Evolutionary conservation across 1,140 invertebrate species (phyloP), one percentile per base, ranked within the genome.

Genomic region (Pachypsylla venusta): DNA sequence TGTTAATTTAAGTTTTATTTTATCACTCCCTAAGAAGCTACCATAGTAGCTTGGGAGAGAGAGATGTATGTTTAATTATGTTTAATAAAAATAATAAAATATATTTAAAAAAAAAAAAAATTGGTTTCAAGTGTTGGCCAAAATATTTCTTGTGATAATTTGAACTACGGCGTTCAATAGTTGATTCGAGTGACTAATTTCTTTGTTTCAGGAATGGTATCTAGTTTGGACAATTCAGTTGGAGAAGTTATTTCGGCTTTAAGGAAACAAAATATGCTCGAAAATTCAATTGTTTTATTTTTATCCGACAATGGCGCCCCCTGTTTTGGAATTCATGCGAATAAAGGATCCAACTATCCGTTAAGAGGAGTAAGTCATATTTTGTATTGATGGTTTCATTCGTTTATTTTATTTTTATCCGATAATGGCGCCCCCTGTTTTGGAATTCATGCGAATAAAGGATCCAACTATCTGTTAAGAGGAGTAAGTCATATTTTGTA

Each of bases 191-290:
- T n/a, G n/a, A n/a, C n/a, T n/a, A n/a, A n/a, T n/a, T 60, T 61
- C 4, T 24, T 54, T 64, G 64, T 67, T 61, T 57, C 63, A 83
- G 83, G 73, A 39, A 84, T 86, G 81, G 75, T 87, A 13, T 74
- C 78, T 7, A 78, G 79, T 64, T 65, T 87, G 53, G 85, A 88
- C 69, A 77, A 81, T 58, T 82, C 82, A 25, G 74, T 88, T 5
- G 83, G 82, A 1, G 63, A 69, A 7, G 74, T 87, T 12, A 72
- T 84, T 14, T 67, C 75, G 56, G 74, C 79, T 14, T 69, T 88
- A 22, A 67, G 76, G 7, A 66, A 74, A 5, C 73, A 72, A 58
- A 73, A 74, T 24, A 78, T 84, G 71, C 65, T 84, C 1, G 60
- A 76, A 2, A 73, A 81, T 63, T 74, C 77, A 2, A 68, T 82